Evolutionary conservation across 2,113 vertebrate species (phyloP).

Genomic region (Pelusios castaneus): DNA sequence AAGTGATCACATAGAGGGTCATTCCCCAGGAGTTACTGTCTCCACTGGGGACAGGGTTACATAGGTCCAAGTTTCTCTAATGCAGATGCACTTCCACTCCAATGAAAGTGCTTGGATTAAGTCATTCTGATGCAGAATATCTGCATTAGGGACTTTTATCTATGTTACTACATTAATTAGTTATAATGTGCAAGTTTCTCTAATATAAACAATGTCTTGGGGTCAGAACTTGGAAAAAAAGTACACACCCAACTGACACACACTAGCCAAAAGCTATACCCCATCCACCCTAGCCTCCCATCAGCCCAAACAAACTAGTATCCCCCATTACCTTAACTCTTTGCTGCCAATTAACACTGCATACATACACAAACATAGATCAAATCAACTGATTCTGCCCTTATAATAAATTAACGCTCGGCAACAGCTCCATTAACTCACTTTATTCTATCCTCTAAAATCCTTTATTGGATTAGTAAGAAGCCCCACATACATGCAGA

Average conservation of each 20-base stretch:
- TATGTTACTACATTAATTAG: not conserved
- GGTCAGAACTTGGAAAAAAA: not conserved
- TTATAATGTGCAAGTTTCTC: not conserved
- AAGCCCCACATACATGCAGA: not conserved
- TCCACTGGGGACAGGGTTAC: not conserved
- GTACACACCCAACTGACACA: not conserved
- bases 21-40: conserved; percentile 11
- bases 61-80: not conserved
- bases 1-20: not conserved
- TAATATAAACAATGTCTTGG: not conserved
- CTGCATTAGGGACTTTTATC: not conserved
- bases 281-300: not conserved
- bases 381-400: not conserved
- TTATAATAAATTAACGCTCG: not conserved
- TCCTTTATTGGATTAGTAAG: not conserved
- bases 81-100: not conserved
- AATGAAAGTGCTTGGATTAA: not conserved
- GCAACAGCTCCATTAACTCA: not conserved
- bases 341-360: not conserved
- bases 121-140: not conserved
- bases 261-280: not conserved
- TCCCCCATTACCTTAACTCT: too few species aligned
- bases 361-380: not conserved
- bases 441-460: not conserved
- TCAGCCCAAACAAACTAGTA: not conserved